Conservation (phyloP, 2,888 invertebrate genomes). For the Podotricha telesiphe region DNA sequence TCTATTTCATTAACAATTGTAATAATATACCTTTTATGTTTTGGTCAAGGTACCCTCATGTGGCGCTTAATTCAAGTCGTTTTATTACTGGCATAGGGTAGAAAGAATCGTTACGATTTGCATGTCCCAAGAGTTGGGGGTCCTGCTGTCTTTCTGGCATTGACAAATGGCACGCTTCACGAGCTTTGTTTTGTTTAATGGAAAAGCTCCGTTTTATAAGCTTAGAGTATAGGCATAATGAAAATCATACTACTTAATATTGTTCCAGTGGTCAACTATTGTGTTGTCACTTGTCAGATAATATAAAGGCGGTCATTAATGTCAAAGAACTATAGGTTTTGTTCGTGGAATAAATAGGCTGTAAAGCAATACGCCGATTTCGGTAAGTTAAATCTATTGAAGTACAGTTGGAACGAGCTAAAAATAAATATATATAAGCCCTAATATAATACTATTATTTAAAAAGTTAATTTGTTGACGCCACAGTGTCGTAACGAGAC, state of each 20-base stretch:
- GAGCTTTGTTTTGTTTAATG: constrained; percentile 42
- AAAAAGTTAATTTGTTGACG: no score
- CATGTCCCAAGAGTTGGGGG: constrained; percentile 57
- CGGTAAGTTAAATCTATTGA: neutral
- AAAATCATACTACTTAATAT: constrained; percentile 26
- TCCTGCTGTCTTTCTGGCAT: constrained; percentile 44
- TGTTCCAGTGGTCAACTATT: constrained; percentile 6
- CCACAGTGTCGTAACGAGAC: no score
- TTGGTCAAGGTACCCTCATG: constrained; percentile 38
- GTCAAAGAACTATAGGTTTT: neutral
- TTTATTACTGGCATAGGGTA: constrained; percentile 54
- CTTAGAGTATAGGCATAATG: constrained; percentile 28
- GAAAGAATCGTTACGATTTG: constrained; percentile 76
- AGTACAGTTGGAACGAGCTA: no score
- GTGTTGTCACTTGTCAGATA: neutral
- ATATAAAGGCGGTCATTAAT: constrained; percentile 6
- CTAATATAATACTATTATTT: no score
- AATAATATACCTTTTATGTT: constrained; percentile 49
- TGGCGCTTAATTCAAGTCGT: constrained; percentile 63
- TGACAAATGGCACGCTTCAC: constrained; percentile 45
- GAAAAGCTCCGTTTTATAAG: constrained; percentile 31
- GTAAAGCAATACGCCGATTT: no score
- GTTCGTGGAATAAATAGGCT: neutral
- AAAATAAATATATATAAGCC: no score
- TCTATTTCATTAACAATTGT: constrained; percentile 62